A percentile compares a stretch with the other conserved stretches of the same genome.
Evolutionary conservation across 35 echinoderm and acorn worm species (phyloP).

Genomic region (Hemicentrotus pulcherrimus): DNA sequence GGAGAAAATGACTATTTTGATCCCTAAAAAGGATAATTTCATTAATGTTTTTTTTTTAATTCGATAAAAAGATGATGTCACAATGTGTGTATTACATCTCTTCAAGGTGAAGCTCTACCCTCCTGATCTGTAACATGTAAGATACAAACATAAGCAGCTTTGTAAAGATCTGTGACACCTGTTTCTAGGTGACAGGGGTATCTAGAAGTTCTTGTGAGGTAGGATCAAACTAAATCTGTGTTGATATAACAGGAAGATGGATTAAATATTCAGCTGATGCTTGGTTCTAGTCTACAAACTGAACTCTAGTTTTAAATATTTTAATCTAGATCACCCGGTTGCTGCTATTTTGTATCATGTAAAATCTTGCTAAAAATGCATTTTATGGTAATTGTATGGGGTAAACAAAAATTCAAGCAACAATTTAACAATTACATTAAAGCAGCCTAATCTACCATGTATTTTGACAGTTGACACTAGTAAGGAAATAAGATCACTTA

Average conservation of each 20-base stretch:
- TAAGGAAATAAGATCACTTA: no score
- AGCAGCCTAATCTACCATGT: no score
- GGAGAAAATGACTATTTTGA: no score
- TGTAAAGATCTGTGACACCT: background rate
- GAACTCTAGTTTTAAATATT: background rate
- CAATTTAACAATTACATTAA: no score
- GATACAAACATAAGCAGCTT: background rate
- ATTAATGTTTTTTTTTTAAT: no score
- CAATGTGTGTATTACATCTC: background rate
- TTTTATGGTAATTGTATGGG: no score
- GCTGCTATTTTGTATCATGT: no score
- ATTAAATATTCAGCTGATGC: background rate
- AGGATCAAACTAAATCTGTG: background rate
- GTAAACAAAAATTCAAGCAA: no score
- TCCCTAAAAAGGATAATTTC: no score
- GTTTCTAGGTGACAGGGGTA: background rate
- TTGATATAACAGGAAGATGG: background rate
- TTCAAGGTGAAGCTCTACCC: background rate
- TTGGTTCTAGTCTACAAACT: background rate
- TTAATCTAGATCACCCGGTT: no score
- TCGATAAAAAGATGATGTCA: background rate
- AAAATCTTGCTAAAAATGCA: no score
- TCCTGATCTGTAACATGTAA: background rate
- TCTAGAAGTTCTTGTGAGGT: background rate
- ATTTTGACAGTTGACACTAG: no score